Base-by-base conservation (phyloP, 1,140 invertebrate genomes). In the Chironomus tepperi region DNA sequence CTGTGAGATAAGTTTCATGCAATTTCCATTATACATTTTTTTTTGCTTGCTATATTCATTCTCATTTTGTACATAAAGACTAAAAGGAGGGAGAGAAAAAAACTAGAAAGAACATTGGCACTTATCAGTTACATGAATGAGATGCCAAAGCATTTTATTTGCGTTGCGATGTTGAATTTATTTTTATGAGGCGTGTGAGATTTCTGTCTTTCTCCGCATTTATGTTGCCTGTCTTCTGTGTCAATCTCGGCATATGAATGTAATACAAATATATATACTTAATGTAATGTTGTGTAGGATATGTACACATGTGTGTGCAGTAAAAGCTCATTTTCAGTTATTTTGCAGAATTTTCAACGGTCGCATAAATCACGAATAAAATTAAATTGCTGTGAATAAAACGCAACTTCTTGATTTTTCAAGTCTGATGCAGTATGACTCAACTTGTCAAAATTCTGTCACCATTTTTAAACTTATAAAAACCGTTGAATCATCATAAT, bases 91-190 rank as follows among this genome's bases (percentile, higher is more conserved):
- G 18, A 21, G 19, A n/a, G 16, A 64, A 64, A 64, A 64, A 72
- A 18, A 19, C 10, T n/a, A n/a, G 47, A 57, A 15, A 57, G 47
- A 15, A 57, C 12, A 57, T 57, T 57, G 47, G 12, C 47, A 57
- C 47, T 57, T 57, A 57, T 57, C 47, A 57, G 47, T 57, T 57
- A 57, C 9, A 57, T n/a, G 47, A 57, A 57, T n/a, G 47, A 57
- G 47, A 57, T 12, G 47, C 47, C 9, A 57, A 57, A 57, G 47
- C 47, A 57, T 57, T 57, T 57, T 57, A 57, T 57, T 57, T 15
- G 12, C n/a, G 5, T 57, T 57, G 3, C 47, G 12, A 57, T n/a
- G 47, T n/a, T 57, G 47, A 57, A 57, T 57, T 57, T 57, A 57
- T 57, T 12, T 57, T 57, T 57, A 57, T 57, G 47, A 57, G 12